A percentile compares a stretch with the other conserved stretches of the same genome.
Conservation (phyloP, 1,140 invertebrate genomes). For the Aphaenogaster ashmeadi region DNA sequence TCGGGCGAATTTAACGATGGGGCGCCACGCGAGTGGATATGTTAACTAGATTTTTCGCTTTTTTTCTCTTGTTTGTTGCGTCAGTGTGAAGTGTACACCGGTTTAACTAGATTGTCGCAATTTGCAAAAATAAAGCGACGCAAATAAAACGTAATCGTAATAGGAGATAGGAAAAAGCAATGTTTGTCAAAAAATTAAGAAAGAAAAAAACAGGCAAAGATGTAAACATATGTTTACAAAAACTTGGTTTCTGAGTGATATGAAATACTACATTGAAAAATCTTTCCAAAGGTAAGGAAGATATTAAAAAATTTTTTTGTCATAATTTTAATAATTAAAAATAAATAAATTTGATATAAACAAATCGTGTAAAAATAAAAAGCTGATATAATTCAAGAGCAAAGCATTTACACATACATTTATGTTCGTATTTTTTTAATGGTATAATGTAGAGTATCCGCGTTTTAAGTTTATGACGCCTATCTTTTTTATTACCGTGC, state of each 20-base stretch:
- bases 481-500: constrained; percentile 30
- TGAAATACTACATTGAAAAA: background rate
- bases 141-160: constrained; percentile 44
- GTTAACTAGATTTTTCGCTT: constrained; percentile 54
- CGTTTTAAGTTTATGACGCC: constrained; percentile 1
- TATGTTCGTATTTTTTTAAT: constrained; percentile 11
- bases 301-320: background rate
- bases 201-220: background rate
- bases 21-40: constrained; percentile 48
- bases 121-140: constrained; percentile 24
- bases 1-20: constrained; percentile 62
- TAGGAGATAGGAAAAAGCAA: background rate
- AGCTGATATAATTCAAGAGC: background rate
- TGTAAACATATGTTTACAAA: background rate
- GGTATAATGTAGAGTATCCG: background rate
- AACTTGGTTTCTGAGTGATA: background rate
- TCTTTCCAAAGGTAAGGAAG: background rate
- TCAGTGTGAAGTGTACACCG: background rate
- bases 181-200: constrained; percentile 24
- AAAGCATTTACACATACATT: background rate
- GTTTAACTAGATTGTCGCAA: constrained; percentile 57
- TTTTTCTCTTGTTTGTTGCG: constrained; percentile 32
- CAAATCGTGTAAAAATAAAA: background rate
- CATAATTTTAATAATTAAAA: constrained; percentile 19
- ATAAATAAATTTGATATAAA: background rate